Evolutionary conservation across 1,140 invertebrate genomes (phyloP).

Genomic region (Tribolium madens): DNA sequence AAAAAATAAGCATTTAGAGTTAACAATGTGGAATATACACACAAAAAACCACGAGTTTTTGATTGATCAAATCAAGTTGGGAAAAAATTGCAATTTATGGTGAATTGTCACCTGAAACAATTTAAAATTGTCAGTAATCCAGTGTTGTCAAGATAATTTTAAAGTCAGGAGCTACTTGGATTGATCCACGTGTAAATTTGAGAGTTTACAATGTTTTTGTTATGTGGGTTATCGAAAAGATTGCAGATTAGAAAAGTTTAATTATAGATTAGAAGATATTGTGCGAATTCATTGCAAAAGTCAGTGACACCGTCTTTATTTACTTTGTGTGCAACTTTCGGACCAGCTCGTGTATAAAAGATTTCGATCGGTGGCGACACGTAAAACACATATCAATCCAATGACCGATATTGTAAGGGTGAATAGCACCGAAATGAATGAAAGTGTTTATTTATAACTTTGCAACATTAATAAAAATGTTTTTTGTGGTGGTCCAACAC

Average conservation of each 20-base stretch:
- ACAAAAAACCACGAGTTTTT: too few species aligned
- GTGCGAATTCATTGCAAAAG: background rate
- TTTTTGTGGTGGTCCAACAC: conserved; percentile 13
- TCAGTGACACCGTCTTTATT: background rate
- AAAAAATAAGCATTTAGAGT: too few species aligned
- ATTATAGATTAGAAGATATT: background rate
- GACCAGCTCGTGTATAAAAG: background rate
- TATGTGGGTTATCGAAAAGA: background rate
- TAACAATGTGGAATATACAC: too few species aligned
- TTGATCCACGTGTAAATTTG: too few species aligned
- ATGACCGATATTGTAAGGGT: conserved; percentile 27
- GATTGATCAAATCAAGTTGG: too few species aligned
- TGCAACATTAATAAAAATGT: conserved; percentile 18
- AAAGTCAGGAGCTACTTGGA: too few species aligned
- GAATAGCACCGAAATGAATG: conserved; percentile 14
- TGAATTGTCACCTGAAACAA: too few species aligned
- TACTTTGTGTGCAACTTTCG: background rate
- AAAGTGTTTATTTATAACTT: conserved; percentile 33
- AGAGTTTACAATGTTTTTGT: background rate
- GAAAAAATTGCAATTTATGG: too few species aligned
- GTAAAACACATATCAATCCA: background rate
- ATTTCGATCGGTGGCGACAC: conserved; percentile 1
- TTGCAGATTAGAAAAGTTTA: background rate
- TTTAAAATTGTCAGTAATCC: too few species aligned
- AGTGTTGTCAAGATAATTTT: too few species aligned